Evolutionary conservation across 1,140 invertebrate genomes (phyloP), one percentile per base, ranked within the genome.

Genomic region (Meteorus sp.): DNA sequence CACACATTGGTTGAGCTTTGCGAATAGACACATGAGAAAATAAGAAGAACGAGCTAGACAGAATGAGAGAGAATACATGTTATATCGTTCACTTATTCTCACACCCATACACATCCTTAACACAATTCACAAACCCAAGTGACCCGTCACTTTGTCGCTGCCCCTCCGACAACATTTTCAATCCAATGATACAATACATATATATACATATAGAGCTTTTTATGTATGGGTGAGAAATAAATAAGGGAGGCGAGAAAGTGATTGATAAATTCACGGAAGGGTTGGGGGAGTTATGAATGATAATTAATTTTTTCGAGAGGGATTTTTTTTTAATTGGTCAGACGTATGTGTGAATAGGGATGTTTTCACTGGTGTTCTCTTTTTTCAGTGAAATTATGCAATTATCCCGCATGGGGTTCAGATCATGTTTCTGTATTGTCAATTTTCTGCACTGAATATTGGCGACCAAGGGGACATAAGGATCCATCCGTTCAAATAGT

Each of bases 1-100:
- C 57, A 66, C 61, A 66, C 62, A 66, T 29, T 47, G 47, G 39
- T 17, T 52, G 43, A 15, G 29, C 23, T 41, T n/a, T 37, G 27
- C 27, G 27, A 23, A n/a, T n/a, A n/a, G 23, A 44, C 39, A 39
- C 35, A 15, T 11, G n/a, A 11, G 25, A 29, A 27, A 8, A n/a
- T 8, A 25, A 31, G 37, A 25, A 15, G 11, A 15, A 15, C 13
- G 23, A 15, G 13, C 20, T 22, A 33, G 19, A 17, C 35, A n/a
- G 9, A 17, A 29, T 37, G 20, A 39, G 35, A 39, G 35, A 39
- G 17, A 15, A 37, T 37, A 2, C 15, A 39, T n/a, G 31, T 15
- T n/a, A 39, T 39, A 52, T 39, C 23, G 13, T 17, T 23, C 11
- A 15, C 25, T n/a, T 4, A 56, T 22, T 29, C 44, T 48, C 51